Evolutionary conservation across 2,888 invertebrate species (phyloP).

Genomic region (Synanthedon vespiformis): DNA sequence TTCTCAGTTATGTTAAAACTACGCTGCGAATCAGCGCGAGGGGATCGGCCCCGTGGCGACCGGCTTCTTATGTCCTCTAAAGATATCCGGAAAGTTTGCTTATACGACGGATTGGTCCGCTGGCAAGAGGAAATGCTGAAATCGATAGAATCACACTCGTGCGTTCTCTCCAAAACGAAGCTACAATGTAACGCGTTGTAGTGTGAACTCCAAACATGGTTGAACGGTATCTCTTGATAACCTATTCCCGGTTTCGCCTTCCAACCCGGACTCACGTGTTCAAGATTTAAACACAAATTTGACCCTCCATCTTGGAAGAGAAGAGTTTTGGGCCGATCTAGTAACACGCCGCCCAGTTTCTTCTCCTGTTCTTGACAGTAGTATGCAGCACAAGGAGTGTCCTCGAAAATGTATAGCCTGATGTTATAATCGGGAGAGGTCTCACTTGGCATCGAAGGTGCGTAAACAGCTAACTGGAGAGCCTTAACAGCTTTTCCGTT

Average conservation of each 20-base stretch:
- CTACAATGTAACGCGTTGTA: slow-evolving; percentile 92
- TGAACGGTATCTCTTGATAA: slow-evolving; percentile 89
- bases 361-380: slow-evolving; percentile 83
- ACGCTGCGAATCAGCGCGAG: slow-evolving; percentile 57
- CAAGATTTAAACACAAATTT: slow-evolving; percentile 88
- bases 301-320: slow-evolving; percentile 91
- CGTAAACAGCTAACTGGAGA: slow-evolving; percentile 90
- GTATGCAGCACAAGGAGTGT: slow-evolving; percentile 93
- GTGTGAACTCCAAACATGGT: slow-evolving; percentile 90
- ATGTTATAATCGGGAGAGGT: slow-evolving; percentile 83
- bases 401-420: slow-evolving; percentile 93
- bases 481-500: slow-evolving; percentile 80
- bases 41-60: slow-evolving; percentile 57
- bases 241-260: slow-evolving; percentile 88
- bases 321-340: slow-evolving; percentile 90
- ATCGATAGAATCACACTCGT: slow-evolving; percentile 64
- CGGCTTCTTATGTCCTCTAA: slow-evolving; percentile 56
- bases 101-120: slow-evolving; percentile 61
- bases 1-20: slow-evolving; percentile 65
- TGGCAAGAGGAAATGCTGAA: slow-evolving; percentile 60
- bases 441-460: slow-evolving; percentile 78
- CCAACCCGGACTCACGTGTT: slow-evolving; percentile 91
- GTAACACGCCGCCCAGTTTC: slow-evolving; percentile 85
- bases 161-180: slow-evolving; percentile 82
- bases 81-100: slow-evolving; percentile 62